Evolutionary conservation across 2,888 invertebrate genomes (phyloP).

Genomic region (Aphelenchoides bicaudatus): DNA sequence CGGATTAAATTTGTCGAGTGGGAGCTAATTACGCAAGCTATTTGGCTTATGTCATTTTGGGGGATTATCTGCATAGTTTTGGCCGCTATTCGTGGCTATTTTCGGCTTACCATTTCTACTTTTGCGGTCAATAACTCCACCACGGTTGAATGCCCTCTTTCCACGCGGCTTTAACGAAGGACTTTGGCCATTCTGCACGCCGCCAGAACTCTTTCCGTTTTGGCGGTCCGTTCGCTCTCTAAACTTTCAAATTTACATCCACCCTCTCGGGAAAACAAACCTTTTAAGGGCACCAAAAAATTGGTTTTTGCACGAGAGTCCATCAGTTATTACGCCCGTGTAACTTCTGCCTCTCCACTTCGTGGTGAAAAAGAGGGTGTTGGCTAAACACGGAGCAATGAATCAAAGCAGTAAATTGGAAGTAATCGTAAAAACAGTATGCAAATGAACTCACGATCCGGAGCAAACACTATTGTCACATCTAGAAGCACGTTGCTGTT

Average conservation of each 20-base stretch:
- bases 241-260: too few relatives aligned
- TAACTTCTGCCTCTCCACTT: slow-evolving; percentile 37
- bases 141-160: slow-evolving; percentile 1
- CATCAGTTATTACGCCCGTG: slow-evolving; percentile 36
- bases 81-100: too few relatives aligned
- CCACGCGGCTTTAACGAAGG: slow-evolving; percentile 12
- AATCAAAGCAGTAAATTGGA: neutral
- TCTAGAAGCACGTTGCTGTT: neutral
- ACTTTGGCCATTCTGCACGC: neutral
- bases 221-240: slow-evolving; percentile 3
- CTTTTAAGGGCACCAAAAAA: neutral
- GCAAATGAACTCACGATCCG: slow-evolving; percentile 4
- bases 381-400: too few relatives aligned
- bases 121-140: neutral
- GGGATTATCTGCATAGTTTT: too few relatives aligned
- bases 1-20: too few relatives aligned
- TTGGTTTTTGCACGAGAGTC: slow-evolving; percentile 11
- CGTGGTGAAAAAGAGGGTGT: slow-evolving; percentile 32
- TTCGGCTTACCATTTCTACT: too few relatives aligned
- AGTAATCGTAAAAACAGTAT: neutral
- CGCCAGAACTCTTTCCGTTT: neutral
- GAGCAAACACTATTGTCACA: slow-evolving; percentile 3
- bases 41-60: too few relatives aligned
- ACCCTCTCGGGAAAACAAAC: slow-evolving; percentile 2
- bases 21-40: too few relatives aligned